phyloP scores from a whole-genome alignment of 2,113 vertebrate species.

The Urocynchramus pylzowi region DNA sequence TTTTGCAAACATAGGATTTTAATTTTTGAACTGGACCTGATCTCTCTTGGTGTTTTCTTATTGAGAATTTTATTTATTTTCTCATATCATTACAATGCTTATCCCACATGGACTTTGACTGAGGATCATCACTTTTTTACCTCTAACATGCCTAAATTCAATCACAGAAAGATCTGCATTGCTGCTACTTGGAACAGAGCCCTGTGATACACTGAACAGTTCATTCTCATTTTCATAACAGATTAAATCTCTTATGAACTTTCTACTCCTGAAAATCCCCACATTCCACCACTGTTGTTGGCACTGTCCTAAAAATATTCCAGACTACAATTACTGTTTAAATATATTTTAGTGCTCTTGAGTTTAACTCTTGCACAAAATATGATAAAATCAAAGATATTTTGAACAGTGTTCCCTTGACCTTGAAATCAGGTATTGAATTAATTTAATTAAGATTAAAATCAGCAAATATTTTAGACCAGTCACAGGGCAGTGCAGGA shows the following conservation, averaged over 20 bases:
- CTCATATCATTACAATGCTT: not conserved
- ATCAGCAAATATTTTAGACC: not conserved
- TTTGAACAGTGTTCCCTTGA: not conserved
- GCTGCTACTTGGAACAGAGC: not conserved
- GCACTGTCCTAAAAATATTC: not conserved
- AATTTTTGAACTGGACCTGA: not conserved
- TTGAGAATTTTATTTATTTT: not conserved
- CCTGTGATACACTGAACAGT: not conserved
- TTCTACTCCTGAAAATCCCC: not conserved
- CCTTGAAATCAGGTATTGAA: not conserved
- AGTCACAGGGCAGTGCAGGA: not conserved
- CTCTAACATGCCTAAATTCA: not conserved
- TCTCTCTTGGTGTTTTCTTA: not conserved
- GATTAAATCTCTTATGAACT: not conserved
- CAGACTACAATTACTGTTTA: not conserved
- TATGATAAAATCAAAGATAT: not conserved
- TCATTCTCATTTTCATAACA: not conserved
- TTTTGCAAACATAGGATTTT: not conserved
- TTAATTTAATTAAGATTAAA: not conserved
- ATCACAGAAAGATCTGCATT: not conserved
- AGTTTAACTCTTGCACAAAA: not conserved
- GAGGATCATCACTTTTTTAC: not conserved
- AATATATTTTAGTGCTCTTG: not conserved
- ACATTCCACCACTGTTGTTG: not conserved
- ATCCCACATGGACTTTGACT: not conserved